Conservation (phyloP, 2,113 vertebrate species). For the Pedionomus torquatus region DNA sequence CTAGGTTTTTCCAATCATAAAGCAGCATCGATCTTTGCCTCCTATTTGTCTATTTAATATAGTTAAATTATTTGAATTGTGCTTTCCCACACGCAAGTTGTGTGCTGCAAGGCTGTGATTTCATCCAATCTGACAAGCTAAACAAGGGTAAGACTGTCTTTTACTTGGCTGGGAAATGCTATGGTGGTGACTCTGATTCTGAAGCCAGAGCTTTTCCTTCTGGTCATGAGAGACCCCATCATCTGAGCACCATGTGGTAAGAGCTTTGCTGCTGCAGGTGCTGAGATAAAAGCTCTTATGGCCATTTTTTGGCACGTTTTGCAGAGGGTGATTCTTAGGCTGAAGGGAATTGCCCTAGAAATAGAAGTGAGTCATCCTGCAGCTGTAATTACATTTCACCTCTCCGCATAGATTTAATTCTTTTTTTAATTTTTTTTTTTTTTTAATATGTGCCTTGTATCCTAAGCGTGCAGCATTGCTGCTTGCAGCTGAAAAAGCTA, state of each 20-base stretch:
- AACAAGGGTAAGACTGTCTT: not conserved
- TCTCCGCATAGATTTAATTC: not conserved
- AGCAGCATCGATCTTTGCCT: not conserved
- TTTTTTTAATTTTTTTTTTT: not conserved
- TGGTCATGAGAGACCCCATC: not conserved
- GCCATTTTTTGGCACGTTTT: not conserved
- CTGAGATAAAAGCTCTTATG: not conserved
- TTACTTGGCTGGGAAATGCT: not conserved
- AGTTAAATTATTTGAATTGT: not conserved
- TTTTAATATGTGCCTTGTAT: not conserved
- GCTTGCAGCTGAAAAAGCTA: not conserved
- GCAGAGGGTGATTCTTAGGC: not conserved
- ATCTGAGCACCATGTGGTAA: not conserved
- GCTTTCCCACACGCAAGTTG: not conserved
- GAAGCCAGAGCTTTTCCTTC: not conserved
- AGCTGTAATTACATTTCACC: constrained; percentile 23
- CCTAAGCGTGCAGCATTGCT: not conserved
- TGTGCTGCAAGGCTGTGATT: not conserved
- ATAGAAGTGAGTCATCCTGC: not conserved
- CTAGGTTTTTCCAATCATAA: not conserved
- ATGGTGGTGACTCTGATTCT: not conserved
- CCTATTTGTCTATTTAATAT: not conserved
- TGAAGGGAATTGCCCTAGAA: not conserved
- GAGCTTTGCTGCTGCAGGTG: not conserved
- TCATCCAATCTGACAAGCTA: not conserved